A percentile compares a stretch with the other conserved stretches of the same genome.
Evolutionary conservation across 2,888 invertebrate species (phyloP).

Genomic region (Epinotia demarniana): DNA sequence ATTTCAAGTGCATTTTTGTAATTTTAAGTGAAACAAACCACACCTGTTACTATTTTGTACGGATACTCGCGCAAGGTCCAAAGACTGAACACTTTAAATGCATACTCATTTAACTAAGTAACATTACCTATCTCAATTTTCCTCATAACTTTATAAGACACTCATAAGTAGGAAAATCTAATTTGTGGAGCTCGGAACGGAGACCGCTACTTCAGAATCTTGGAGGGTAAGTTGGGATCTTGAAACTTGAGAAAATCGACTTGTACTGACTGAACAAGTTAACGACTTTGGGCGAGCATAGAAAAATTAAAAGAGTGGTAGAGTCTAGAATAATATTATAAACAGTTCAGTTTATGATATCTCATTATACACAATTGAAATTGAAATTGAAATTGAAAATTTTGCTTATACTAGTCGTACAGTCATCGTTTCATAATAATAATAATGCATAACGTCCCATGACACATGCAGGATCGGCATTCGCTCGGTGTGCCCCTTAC

Average conservation of each 20-base stretch:
- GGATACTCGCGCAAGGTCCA: not conserved
- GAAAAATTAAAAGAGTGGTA: not conserved
- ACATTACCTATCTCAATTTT: conserved; percentile 21
- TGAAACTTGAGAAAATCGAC: conserved; percentile 20
- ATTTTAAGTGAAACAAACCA: too few relatives aligned
- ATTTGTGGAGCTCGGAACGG: conserved; percentile 30
- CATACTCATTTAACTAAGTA: conserved; percentile 24
- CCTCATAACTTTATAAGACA: conserved; percentile 11
- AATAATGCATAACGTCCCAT: too few relatives aligned
- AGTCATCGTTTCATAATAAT: too few relatives aligned
- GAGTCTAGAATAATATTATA: not conserved
- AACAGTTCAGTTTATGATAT: too few relatives aligned
- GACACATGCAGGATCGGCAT: too few relatives aligned
- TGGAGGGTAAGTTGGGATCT: conserved; percentile 13
- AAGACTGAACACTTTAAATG: conserved; percentile 3
- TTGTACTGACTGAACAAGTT: conserved; percentile 26
- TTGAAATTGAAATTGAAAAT: too few relatives aligned
- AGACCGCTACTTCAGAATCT: conserved; percentile 12
- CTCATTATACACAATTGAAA: too few relatives aligned
- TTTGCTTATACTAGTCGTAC: too few relatives aligned
- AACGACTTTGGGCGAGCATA: not conserved
- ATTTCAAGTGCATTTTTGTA: too few relatives aligned
- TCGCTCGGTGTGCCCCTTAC: too few relatives aligned
- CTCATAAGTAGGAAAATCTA: conserved; percentile 33
- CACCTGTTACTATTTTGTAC: not conserved